phyloP scores from a whole-genome alignment of 1,140 invertebrate species.

The Pachypeltis micranthus region DNA sequence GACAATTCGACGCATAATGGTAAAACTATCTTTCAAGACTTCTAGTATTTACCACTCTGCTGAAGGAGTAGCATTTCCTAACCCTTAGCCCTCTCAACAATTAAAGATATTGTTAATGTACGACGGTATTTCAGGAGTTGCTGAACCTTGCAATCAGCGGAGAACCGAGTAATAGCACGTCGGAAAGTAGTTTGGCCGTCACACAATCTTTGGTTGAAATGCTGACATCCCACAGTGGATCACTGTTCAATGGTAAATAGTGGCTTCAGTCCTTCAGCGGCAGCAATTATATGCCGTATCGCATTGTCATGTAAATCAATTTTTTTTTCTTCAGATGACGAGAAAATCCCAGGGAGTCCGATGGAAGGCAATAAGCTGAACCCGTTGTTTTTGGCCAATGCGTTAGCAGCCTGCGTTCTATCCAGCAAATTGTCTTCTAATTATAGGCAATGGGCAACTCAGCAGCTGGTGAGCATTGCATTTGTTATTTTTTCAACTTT shows the following conservation, averaged over 20 bases:
- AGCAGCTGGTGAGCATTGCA: constrained; percentile 38
- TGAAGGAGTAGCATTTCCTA: not conserved
- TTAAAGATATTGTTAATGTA: too few species aligned
- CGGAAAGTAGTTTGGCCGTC: constrained; percentile 39
- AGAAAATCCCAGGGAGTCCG: constrained; percentile 24
- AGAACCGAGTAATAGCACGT: constrained; percentile 8
- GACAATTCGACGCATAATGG: too few species aligned
- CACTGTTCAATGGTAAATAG: constrained; percentile 29
- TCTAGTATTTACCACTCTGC: not conserved
- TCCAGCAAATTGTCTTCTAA: constrained; percentile 38
- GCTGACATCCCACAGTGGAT: constrained; percentile 38
- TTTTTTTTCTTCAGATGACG: constrained; percentile 21
- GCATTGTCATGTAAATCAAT: too few species aligned
- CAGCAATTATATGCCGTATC: too few species aligned
- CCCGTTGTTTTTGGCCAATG: constrained; percentile 45
- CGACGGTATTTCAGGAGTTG: constrained; percentile 38
- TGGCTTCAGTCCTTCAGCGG: too few species aligned
- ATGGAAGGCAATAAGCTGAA: constrained; percentile 29
- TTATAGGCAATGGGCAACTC: constrained; percentile 47
- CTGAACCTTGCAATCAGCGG: constrained; percentile 39
- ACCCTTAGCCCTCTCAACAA: too few species aligned
- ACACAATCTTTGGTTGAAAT: constrained; percentile 48
- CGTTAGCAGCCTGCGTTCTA: constrained; percentile 48
- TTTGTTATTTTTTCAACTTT: not conserved
- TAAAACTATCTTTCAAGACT: too few species aligned